Base-by-base conservation (phyloP, 2,797 vertebrate genomes). In the Phoebastria nigripes region DNA sequence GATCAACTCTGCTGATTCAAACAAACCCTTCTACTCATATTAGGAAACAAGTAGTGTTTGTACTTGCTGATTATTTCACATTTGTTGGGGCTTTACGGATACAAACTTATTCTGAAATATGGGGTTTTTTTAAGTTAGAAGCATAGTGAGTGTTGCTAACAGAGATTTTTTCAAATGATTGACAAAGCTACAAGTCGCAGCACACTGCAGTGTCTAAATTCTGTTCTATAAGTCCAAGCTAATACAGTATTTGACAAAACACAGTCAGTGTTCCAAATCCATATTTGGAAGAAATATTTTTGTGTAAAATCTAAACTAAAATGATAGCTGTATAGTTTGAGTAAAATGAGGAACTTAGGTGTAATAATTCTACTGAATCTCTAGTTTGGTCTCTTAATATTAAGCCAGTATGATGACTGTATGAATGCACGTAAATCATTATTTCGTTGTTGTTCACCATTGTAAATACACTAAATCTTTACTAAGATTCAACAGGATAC, bases 191-290 rank as follows among this genome's bases (percentile, higher is more conserved):
- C 71, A 80, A 87, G 39, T 69, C 22, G 2, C 20, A 20, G 78
- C 10, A 18, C 52, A 61, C 69, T 66, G 78, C 69, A 71, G 62
- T 19, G 41, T 71, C 78, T 61, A 52, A 91, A 93, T 79, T 90
- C 89, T 84, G 29, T 66, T 86, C 91, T 46, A 82, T 61, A 91
- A 59, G 83, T 89, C 83, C 70, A 71, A 47, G 73, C 21, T 88
- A 96, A 95, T 77, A 76, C 33, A 65, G 70, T 35, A 47, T 87
- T 91, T 95, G 93, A 91, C 66, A 90, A 93, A 93, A 91, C 52
- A 62, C 91, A 87, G 80, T 62, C 93, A 47, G 85, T 67, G 56
- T 73, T 95, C 88, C 82, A 84, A 84, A 76, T 91, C 31, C 0
- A 0, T 77, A 77, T 84, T 82, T 82, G 70, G 71, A 94, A 84